These are phyloP conservation scores for Platerodrilus igneus DNA, from an alignment of 2,888 invertebrate species.

Conservation along the genomic window DNA sequence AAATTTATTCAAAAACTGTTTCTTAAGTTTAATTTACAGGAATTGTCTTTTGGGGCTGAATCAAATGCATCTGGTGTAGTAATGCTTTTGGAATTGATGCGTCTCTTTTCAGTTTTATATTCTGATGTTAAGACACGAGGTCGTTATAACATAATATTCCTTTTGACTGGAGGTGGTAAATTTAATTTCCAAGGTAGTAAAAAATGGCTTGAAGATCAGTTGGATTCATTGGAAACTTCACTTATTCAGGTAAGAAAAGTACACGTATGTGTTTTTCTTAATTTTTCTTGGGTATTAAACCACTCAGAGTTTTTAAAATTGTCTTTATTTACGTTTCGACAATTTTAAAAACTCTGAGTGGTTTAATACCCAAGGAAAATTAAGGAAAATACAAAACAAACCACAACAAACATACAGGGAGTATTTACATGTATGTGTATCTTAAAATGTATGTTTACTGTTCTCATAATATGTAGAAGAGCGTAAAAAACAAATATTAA, in stretches of 20 bases:
- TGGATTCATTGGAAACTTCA: conserved; percentile 71
- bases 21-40: too few species aligned
- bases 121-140: conserved; percentile 67
- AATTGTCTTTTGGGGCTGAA: conserved; percentile 83
- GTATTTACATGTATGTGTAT: too few species aligned
- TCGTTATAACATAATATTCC: conserved; percentile 76
- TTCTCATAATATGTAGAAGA: too few species aligned
- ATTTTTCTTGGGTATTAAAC: too few species aligned
- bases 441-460: too few species aligned
- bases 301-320: too few species aligned
- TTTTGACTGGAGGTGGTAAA: conserved; percentile 86
- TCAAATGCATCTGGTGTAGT: conserved; percentile 90
- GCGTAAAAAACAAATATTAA: too few species aligned
- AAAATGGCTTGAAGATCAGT: conserved; percentile 91
- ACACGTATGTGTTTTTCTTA: conserved; percentile 7
- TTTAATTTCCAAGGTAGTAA: conserved; percentile 92
- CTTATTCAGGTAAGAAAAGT: conserved; percentile 67
- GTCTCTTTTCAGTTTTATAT: conserved; percentile 85
- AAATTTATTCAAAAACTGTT: background rate
- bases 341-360: too few species aligned
- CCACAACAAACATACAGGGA: too few species aligned
- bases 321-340: too few species aligned
- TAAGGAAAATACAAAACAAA: too few species aligned
- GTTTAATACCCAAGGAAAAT: too few species aligned
- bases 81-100: conserved; percentile 78